Evolutionary conservation across 2,797 vertebrate genomes (phyloP).

Genomic region (Luscinia megarhynchos): DNA sequence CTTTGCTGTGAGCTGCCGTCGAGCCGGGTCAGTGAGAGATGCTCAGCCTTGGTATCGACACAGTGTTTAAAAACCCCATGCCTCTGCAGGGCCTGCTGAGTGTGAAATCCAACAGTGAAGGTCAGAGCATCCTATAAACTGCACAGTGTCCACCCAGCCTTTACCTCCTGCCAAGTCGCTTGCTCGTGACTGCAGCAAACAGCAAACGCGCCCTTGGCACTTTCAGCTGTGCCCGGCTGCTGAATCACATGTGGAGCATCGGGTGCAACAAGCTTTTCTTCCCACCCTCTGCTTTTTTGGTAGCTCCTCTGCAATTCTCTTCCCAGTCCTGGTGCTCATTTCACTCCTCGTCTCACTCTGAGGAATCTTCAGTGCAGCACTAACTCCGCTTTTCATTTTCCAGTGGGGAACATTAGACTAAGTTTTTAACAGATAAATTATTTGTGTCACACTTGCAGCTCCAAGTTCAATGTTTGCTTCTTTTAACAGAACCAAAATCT

Average conservation of each 20-base stretch:
- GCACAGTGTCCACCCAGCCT: background rate
- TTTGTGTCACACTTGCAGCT: background rate
- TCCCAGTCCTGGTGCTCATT: background rate
- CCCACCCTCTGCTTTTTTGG: background rate
- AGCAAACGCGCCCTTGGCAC: conserved; percentile 13
- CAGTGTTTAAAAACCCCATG: background rate
- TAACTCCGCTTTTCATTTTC: background rate
- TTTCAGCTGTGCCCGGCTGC: accelerated
- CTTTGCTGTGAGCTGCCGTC: accelerated
- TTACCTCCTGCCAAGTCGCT: conserved; percentile 33
- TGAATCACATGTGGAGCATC: background rate
- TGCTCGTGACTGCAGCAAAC: conserved; percentile 2
- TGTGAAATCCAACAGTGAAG: background rate
- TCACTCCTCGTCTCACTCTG: background rate
- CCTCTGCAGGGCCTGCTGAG: background rate
- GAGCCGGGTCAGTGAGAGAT: accelerated
- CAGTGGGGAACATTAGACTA: background rate
- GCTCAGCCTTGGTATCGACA: accelerated
- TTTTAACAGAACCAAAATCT: background rate
- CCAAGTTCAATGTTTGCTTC: background rate
- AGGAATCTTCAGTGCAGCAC: background rate
- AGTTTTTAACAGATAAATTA: background rate
- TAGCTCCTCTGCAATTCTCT: background rate
- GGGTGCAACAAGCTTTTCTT: background rate
- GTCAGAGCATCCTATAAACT: conserved; percentile 16